phyloP scores from a whole-genome alignment of 2,888 invertebrate species.

The Aleiodes testaceus region DNA sequence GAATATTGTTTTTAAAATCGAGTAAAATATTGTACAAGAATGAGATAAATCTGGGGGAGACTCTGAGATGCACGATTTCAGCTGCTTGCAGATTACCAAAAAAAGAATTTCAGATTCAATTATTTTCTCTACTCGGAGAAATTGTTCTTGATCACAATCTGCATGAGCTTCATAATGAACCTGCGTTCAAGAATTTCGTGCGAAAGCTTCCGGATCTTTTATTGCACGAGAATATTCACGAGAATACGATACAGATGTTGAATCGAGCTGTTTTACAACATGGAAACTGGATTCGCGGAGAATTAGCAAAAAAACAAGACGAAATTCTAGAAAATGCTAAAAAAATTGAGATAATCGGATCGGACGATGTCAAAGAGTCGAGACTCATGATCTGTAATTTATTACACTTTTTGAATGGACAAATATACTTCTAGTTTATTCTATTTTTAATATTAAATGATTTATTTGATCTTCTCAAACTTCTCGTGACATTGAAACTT shows the following conservation, averaged over 20 bases:
- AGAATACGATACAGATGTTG: constrained; percentile 64
- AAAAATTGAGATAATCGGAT: constrained; percentile 63
- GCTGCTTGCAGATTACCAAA: constrained; percentile 56
- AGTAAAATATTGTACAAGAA: constrained; percentile 64
- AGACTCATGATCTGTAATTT: constrained; percentile 69
- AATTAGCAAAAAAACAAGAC: constrained; percentile 60
- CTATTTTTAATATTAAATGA: too few relatives aligned
- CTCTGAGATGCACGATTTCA: constrained; percentile 57
- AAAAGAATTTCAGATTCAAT: constrained; percentile 64
- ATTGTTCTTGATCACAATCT: constrained; percentile 72
- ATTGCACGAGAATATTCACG: constrained; percentile 59
- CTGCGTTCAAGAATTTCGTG: constrained; percentile 62
- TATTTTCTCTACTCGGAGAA: constrained; percentile 73
- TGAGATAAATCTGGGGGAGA: constrained; percentile 56
- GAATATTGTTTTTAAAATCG: constrained; percentile 61
- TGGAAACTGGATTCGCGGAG: constrained; percentile 60
- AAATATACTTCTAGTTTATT: constrained; percentile 57
- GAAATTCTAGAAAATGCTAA: constrained; percentile 69
- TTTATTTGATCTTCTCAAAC: too few relatives aligned
- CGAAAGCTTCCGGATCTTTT: constrained; percentile 62
- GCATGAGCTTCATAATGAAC: constrained; percentile 65
- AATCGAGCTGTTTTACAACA: constrained; percentile 64
- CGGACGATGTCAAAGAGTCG: constrained; percentile 61
- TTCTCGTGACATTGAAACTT: too few relatives aligned
- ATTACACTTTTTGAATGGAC: constrained; percentile 65